Evolutionary conservation across 2,888 invertebrate genomes (phyloP), one percentile per base, ranked within the genome.

Genomic region (Drosophila buzzatii): DNA sequence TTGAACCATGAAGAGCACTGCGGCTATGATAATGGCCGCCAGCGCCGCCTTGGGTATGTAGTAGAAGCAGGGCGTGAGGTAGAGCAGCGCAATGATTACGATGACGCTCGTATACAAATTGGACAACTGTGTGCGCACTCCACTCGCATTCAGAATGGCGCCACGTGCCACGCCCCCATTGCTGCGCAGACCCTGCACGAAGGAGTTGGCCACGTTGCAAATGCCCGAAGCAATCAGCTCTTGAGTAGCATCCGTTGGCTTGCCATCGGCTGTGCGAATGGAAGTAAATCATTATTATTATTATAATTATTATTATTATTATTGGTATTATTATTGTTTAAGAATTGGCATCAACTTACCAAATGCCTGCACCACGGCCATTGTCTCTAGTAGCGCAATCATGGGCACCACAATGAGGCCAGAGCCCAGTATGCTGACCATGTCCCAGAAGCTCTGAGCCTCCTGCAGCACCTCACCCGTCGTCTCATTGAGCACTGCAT

Each of bases 1-100:
- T 92, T 98, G 97, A 7, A 98, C 96, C 97, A 98, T 98, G 92
- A 97, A 97, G 62, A 98, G 94, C 53, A 98, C 98, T 42, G 98
- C 98, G 33, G 97, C 96, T 75, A 98, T 97, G 90, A 98, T 98
- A 85, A 99, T 96, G 1, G 97, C 97, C 2, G 98, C 98, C 79
- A 99, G 94, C 0, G 97, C 95, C 5, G 98, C 95, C 92, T 96
- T 97, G 1, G 98, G 98, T 89, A 98, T 97, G 93, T 94, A 98
- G 92, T 95, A 96, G 93, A 98, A 98, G 92, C 96, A 96, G 18
- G 97, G 97, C 2, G 98, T 98, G 92, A 98, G 96, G 93, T 97
- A 97, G 74, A 96, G 94, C 73, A 98, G 94, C 1, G 98, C 97
- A 73, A 98, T 92, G 64, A 98, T 95, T 51, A 98, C 98, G 89